Conservation (phyloP, 2,113 vertebrate genomes). For the Phrynocephalus versicolor region DNA sequence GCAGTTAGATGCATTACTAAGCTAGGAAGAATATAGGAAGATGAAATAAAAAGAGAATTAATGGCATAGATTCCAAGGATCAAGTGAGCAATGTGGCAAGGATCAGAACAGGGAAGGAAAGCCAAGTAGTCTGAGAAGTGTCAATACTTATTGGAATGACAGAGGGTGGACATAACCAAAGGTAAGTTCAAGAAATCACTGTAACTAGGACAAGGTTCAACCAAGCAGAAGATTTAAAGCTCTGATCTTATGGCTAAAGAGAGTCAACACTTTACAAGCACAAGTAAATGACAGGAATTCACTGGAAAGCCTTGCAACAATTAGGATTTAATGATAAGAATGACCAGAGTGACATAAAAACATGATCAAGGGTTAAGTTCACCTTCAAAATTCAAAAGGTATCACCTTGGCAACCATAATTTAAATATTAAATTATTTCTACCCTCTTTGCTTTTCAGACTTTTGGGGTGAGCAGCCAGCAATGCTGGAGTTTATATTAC, state of each 20-base stretch:
- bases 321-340: background rate
- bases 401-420: background rate
- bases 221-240: background rate
- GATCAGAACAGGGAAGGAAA: background rate
- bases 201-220: slow-evolving; percentile 13
- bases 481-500: background rate
- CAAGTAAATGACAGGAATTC: background rate
- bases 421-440: background rate
- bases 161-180: background rate
- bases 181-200: slow-evolving; percentile 3
- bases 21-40: slow-evolving; percentile 4
- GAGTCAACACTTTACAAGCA: background rate
- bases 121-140: background rate
- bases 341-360: background rate
- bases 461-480: background rate
- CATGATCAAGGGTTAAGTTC: background rate
- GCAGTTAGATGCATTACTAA: background rate
- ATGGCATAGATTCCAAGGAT: background rate
- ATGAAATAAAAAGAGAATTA: slow-evolving; percentile 42
- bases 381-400: background rate
- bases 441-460: background rate
- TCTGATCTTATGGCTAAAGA: background rate
- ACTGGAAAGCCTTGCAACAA: background rate
- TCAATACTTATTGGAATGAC: background rate
- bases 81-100: background rate